These are phyloP conservation scores for Thysanoteuthis rhombus DNA, from an alignment of 2,888 invertebrate species.

Conservation along the genomic window DNA sequence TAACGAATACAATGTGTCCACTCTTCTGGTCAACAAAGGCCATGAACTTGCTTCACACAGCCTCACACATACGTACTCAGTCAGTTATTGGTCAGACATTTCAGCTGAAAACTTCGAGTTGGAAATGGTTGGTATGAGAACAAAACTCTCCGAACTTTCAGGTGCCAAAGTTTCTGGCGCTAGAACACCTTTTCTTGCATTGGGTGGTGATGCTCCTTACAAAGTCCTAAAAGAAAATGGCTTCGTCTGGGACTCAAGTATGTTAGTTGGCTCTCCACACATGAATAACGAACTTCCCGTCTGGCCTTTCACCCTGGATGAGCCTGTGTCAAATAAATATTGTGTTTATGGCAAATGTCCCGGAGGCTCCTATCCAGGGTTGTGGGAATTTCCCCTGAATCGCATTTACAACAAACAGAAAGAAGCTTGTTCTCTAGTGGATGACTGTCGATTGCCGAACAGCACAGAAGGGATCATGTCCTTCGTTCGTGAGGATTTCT, in stretches of 20 bases:
- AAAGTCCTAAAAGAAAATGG: constrained; percentile 93
- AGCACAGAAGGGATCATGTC: neutral
- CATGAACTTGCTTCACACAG: constrained; percentile 97
- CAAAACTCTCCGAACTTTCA: constrained; percentile 82
- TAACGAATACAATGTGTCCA: constrained; percentile 86
- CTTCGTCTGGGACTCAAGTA: constrained; percentile 91
- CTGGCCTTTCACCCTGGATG: constrained; percentile 94
- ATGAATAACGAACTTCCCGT: constrained; percentile 84
- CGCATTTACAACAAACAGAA: constrained; percentile 38
- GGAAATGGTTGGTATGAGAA: constrained; percentile 89
- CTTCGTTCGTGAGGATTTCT: constrained; percentile 80
- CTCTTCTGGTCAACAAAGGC: constrained; percentile 82
- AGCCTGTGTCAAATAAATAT: constrained; percentile 31
- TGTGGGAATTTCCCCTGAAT: constrained; percentile 76
- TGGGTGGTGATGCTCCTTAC: constrained; percentile 90
- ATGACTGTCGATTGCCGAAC: constrained; percentile 35
- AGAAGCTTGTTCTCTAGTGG: constrained; percentile 45
- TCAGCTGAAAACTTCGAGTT: constrained; percentile 88
- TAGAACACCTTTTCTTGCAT: constrained; percentile 85
- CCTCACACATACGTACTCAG: constrained; percentile 70
- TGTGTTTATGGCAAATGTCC: constrained; percentile 36
- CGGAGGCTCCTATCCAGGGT: constrained; percentile 65
- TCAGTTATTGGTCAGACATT: constrained; percentile 69
- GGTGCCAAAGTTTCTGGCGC: constrained; percentile 84
- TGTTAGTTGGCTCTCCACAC: constrained; percentile 84